phyloP scores from a whole-genome alignment of 2,888 invertebrate genomes.

The Erpobdella octoculata region DNA sequence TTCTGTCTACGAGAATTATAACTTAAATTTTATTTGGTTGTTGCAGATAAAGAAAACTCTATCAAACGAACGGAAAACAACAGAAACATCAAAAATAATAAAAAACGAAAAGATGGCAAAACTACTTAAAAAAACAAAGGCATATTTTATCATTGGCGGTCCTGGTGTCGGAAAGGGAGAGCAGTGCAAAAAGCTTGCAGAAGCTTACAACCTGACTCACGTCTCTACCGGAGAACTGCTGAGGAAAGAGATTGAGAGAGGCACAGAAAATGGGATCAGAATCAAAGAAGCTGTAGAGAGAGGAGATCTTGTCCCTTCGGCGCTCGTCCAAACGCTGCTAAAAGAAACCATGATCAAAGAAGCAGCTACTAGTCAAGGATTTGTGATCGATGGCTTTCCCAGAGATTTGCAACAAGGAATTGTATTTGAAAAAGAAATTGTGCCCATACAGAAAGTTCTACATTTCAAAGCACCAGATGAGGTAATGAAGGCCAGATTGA shows the following conservation, averaged over 20 bases:
- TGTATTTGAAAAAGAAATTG: conserved; percentile 12
- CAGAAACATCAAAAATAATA: too few species aligned
- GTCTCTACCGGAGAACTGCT: conserved; percentile 23
- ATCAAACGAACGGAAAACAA: too few species aligned
- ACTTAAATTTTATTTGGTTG: too few species aligned
- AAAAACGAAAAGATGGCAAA: conserved; percentile 6
- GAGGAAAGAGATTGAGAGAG: conserved; percentile 14
- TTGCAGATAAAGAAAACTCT: too few species aligned
- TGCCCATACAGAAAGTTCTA: background rate
- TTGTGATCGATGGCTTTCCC: conserved; percentile 23
- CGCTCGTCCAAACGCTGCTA: background rate
- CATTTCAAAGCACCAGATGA: conserved; percentile 12
- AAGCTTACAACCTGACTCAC: conserved; percentile 4
- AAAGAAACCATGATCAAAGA: conserved; percentile 17
- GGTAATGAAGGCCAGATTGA: conserved; percentile 7
- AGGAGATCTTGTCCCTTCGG: conserved; percentile 10
- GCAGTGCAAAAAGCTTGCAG: background rate
- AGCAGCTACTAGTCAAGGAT: background rate
- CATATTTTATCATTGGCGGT: conserved; percentile 20
- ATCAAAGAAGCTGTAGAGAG: background rate
- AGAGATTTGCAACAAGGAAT: conserved; percentile 16
- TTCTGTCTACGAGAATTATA: too few species aligned
- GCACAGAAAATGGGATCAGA: background rate
- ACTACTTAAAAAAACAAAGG: conserved; percentile 6
- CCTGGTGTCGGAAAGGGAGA: conserved; percentile 18